These are phyloP conservation scores for Philopedon plagiatum DNA, from an alignment of 2,888 invertebrate species.

Conservation along the genomic window DNA sequence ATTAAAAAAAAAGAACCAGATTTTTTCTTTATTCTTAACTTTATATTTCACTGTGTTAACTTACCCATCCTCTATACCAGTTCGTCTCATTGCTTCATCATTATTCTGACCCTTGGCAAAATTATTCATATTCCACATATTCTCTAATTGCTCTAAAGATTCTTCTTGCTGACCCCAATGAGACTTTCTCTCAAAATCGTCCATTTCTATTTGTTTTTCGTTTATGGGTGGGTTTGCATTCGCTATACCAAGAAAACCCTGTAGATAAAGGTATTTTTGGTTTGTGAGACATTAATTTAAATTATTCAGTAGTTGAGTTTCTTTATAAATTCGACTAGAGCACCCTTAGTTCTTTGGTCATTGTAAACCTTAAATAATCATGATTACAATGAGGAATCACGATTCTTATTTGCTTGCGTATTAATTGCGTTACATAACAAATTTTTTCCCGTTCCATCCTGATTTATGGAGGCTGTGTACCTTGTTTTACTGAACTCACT, in stretches of 20 bases:
- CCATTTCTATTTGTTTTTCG: neutral
- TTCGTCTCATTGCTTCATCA: neutral
- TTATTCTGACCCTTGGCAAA: constrained; percentile 15
- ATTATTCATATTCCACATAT: constrained; percentile 50
- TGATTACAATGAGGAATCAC: no score
- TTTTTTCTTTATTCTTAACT: neutral
- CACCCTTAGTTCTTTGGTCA: no score
- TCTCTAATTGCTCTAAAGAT: constrained; percentile 35
- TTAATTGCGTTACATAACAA: no score
- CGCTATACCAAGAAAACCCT: neutral
- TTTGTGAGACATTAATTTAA: no score
- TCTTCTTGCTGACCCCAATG: constrained; percentile 45
- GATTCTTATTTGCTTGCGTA: no score
- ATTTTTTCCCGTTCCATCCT: no score
- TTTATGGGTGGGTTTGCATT: no score
- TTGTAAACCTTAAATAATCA: no score
- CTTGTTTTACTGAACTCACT: no score
- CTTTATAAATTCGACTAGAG: no score
- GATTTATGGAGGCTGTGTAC: no score
- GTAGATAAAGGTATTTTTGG: neutral
- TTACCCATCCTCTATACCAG: neutral
- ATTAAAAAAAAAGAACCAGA: neutral
- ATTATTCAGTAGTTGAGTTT: no score
- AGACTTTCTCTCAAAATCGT: neutral
- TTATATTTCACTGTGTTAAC: neutral